A percentile compares a stretch with the other conserved stretches of the same genome.
phyloP scores from a whole-genome alignment of 2,113 vertebrate genomes.

The Cyprinodon brontotheroides region DNA sequence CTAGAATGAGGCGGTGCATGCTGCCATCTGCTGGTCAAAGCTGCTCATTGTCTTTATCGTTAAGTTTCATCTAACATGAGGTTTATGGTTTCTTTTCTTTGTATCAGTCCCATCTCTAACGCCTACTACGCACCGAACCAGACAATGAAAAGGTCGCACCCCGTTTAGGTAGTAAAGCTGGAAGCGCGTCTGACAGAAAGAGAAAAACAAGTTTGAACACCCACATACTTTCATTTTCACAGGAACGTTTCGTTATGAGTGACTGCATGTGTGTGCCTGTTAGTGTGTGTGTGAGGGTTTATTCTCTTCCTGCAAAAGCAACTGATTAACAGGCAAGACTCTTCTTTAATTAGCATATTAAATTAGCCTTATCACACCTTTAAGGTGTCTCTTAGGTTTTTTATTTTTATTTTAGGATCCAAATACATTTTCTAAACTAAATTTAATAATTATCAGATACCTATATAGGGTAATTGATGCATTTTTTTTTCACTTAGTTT shows the following conservation, averaged over 20 bases:
- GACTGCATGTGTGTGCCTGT: neutral
- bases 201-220: conserved; percentile 8
- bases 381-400: neutral
- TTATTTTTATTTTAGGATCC: neutral
- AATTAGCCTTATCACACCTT: neutral
- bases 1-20: neutral
- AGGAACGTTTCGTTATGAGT: conserved; percentile 37
- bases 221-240: conserved; percentile 57
- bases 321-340: neutral
- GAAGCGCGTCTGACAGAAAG: neutral
- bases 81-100: neutral
- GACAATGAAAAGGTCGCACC: neutral
- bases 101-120: neutral
- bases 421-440: neutral
- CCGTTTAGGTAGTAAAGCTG: neutral
- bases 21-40: neutral
- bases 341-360: neutral
- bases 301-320: neutral
- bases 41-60: neutral
- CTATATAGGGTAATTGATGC: too few relatives aligned
- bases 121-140: neutral
- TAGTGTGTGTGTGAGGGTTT: neutral
- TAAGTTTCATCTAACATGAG: neutral
- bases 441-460: neutral
- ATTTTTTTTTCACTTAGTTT: neutral